Conservation (phyloP, 2,797 vertebrate genomes). For the Acestrorhynchus altus region DNA sequence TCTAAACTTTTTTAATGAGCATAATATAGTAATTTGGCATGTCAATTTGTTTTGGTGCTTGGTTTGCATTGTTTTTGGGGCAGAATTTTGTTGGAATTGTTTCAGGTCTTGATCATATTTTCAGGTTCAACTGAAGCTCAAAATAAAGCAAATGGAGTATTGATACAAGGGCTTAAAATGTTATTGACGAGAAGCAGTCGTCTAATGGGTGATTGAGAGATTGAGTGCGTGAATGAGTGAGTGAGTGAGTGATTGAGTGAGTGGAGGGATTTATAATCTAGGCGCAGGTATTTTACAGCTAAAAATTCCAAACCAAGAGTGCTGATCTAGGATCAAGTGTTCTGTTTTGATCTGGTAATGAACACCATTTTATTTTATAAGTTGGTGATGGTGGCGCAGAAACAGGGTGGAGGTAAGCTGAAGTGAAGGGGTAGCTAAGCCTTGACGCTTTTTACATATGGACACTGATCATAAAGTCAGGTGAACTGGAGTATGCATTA, state of each 20-base stretch:
- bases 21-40: no score
- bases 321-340: not conserved
- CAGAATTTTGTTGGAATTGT: not conserved
- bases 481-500: slow-evolving; percentile 49
- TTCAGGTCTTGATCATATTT: not conserved
- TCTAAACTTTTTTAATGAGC: no score
- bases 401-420: not conserved
- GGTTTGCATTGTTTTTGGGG: not conserved
- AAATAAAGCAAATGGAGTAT: not conserved
- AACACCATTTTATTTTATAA: not conserved
- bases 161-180: not conserved
- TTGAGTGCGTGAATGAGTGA: no score
- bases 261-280: no score
- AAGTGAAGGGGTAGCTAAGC: slow-evolving; percentile 10
- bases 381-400: not conserved
- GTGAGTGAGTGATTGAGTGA: no score
- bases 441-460: slow-evolving; percentile 13
- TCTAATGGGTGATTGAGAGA: no score
- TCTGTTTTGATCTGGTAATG: not conserved
- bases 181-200: no score
- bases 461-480: slow-evolving; percentile 44
- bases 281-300: no score
- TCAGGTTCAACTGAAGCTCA: not conserved
- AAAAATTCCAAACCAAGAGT: no score
- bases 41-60: not conserved